Base-by-base conservation (phyloP, 2,113 vertebrate species). In the Sylvilagus bachmani region DNA sequence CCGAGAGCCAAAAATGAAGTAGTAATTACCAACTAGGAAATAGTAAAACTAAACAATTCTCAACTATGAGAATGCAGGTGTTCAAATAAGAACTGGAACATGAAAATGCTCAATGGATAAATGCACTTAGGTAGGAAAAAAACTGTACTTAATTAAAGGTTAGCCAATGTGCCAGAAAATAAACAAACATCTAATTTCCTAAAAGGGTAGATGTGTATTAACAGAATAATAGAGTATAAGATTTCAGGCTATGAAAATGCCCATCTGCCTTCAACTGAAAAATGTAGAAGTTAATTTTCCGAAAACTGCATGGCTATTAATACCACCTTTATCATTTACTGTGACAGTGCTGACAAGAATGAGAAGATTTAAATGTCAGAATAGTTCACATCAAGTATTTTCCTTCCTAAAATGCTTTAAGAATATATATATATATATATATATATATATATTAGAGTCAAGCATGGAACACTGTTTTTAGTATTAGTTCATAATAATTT, bases 321-420 rank as follows among this genome's bases (percentile, higher is more conserved):
- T 67, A 8, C 25, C 69, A 86, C 53, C 21, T 95, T 96, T n/a
- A 82, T 16, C 21, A 84, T 12, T 38, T 36, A 66, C 38, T 51
- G 78, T 97, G 88, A 95, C 85, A 80, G 67, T 55, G 31, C 24
- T 79, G 93, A 51, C 73, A 90, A 49, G 81, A 77, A 31, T 86
- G 97, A 82, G 88, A 88, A 91, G 31, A 86, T 8, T 70, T 93
- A 94, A 92, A 90, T 85, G 77, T 55, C 74, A 95, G 83, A 77
- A 82, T 33, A 93, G 75, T 86, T 93, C 86, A 85, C 53, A 75
- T 71, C 67, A 90, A 36, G 27, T 82, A 94, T 27, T 88, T 88
- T 86, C 31, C 78, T 78, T 89, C 44, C n/a, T 62, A 10, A 25
- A 70, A 77, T 64, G 12, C 14, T 92, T 91, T 73, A 92, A 87